Base-by-base conservation (phyloP, 2,888 invertebrate species). In the Gymnocheta viridis region DNA sequence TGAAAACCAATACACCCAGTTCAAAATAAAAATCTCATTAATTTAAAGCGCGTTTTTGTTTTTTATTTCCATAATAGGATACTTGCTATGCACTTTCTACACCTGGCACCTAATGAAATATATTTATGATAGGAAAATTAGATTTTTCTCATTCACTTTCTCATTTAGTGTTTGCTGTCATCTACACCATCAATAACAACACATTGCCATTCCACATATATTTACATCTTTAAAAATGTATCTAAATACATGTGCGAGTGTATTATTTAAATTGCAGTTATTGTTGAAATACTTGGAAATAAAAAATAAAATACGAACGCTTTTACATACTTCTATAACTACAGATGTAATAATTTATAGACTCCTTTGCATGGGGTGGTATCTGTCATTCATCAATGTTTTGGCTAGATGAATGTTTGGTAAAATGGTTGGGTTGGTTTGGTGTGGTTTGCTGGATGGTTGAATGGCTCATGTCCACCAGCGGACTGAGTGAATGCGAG, bases 311-410 rank as follows among this genome's bases (percentile, higher is more conserved):
- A 24, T 2, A 10, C 5, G 4, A n/a, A 10, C 17, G 56, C 35
- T 60, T 27, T 60, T 49, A 38, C 17, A 22, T 32, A 35, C 27
- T 41, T 27, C 4, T 29, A 10, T 27, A 44, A 9, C 29, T 19
- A 27, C 56, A 56, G 35, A 24, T 58, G 67, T 38, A 77, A 67
- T 77, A 77, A 66, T 47, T 47, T 60, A 49, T 77, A 17, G 24
- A 44, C 41, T 66, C 12, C 14, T 58, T 32, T 58, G 49, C 60
- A 77, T 58, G 80, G 76, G 83, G 83, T 80, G 83, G 83, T 70
- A 72, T 54, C 67, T 81, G 83, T 84, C 83, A 84, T 84, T 84
- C 83, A 80, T 84, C 83, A 84, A 76, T 81, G 80, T 69, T 82
- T 19, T 47, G 66, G 66, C 17, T 60, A 44, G 44, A 73, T 78